These are phyloP conservation scores for Xestia ashworthii DNA, from an alignment of 2,888 invertebrate genomes.

Conservation along the genomic window DNA sequence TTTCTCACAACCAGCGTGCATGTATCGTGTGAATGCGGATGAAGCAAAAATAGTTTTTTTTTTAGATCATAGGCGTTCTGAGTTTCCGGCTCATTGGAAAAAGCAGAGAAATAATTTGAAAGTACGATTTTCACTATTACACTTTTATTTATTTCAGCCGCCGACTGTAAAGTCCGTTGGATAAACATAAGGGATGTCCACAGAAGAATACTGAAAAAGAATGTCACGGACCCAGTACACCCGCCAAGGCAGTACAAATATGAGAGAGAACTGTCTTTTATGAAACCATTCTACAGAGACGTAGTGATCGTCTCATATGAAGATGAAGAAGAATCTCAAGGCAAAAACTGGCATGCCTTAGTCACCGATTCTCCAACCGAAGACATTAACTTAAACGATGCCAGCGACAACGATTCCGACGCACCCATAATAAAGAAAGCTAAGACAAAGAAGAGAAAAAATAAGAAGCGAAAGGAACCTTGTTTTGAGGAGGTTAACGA, in stretches of 20 bases:
- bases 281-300: conserved; percentile 83
- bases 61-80: no score
- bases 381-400: conserved; percentile 10
- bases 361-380: neutral
- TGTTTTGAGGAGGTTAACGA: conserved; percentile 63
- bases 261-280: conserved; percentile 80
- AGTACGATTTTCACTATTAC: neutral
- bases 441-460: conserved; percentile 55
- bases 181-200: conserved; percentile 87
- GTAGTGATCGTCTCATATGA: conserved; percentile 68
- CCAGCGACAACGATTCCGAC: conserved; percentile 74
- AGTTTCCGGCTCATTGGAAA: neutral
- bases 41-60: neutral
- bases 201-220: conserved; percentile 81
- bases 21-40: neutral
- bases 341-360: conserved; percentile 54
- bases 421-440: conserved; percentile 61
- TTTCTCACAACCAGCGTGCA: neutral
- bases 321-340: conserved; percentile 59
- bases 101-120: neutral
- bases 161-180: conserved; percentile 87
- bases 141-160: conserved; percentile 74
- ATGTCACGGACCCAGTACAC: conserved; percentile 58
- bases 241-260: conserved; percentile 82
- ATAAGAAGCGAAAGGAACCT: conserved; percentile 44